Conservation (phyloP, 2,113 vertebrate genomes). For the Ophiodon elongatus region DNA sequence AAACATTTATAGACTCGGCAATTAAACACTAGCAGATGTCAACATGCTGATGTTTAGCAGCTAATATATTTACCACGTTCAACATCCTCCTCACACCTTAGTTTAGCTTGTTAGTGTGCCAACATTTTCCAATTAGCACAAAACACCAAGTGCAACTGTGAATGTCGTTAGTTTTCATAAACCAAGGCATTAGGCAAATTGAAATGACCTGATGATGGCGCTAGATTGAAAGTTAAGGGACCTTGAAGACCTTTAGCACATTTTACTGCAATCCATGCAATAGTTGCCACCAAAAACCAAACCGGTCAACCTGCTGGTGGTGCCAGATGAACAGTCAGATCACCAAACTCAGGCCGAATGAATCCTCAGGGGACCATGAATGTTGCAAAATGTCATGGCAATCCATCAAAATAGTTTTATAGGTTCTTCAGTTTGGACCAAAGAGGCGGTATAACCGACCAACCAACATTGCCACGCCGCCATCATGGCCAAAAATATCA, state of each 20-base stretch:
- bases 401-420: background rate
- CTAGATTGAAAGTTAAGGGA: background rate
- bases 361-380: background rate
- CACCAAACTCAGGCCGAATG: background rate
- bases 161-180: background rate
- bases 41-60: background rate
- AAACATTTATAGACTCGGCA: constrained; percentile 1
- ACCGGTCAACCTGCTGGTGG: background rate
- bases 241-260: background rate
- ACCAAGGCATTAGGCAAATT: too few species aligned
- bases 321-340: background rate
- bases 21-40: background rate
- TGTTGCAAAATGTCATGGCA: background rate
- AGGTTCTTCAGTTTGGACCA: background rate
- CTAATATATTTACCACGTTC: background rate
- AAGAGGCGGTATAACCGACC: background rate
- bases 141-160: background rate
- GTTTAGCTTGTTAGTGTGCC: background rate
- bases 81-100: background rate
- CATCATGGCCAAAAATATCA: background rate
- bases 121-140: background rate
- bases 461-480: background rate
- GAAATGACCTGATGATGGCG: background rate
- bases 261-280: background rate
- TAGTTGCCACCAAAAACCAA: background rate